Base-by-base conservation (phyloP, 2,888 invertebrate genomes). In the Nebria brevicollis region DNA sequence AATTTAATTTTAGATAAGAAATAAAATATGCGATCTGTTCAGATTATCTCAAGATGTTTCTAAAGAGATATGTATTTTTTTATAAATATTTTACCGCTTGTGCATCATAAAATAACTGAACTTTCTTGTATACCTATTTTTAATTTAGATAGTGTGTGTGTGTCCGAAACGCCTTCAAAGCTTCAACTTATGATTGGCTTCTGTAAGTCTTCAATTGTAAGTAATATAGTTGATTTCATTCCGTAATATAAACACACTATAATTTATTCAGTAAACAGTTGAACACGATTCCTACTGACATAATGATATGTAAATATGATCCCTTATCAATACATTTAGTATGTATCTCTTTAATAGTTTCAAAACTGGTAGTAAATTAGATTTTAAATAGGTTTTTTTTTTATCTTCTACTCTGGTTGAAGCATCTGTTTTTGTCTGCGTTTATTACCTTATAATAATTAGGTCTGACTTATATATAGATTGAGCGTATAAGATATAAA, bases 401-500 rank as follows among this genome's bases (percentile, higher is more conserved):
- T 54, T 54, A 11, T 54, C 8, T 54, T 7, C 13, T 6, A 54
- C 54, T 54, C 54, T 54, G 54, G 54, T 54, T 54, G 54, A 11
- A 54, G 54, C 54, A 54, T 54, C 54, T 54, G 54, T 54, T 54
- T 34, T 54, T 54, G 54, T 54, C 54, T 8, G 54, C 54, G 54
- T 54, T 54, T 54, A 54, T 54, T 54, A 54, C 70, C 34, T 25
- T 70, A 70, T 34, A 70, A 70, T 70, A 70, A 70, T 70, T 70
- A 70, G 70, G 70, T 34, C 34, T 70, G 70, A 70, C 70, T 70
- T 25, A 25, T 70, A 54, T 15, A 20, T 70, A 70, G 70, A 34
- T 70, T 70, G 34, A 26, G 25, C 34, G 70, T 70, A 70, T 70
- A 72, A 75, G 75, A 80, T 80, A 66, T 54, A 74, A 79, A 80